Conservation (phyloP, 1,140 invertebrate genomes). For the Micrasema minimum region DNA sequence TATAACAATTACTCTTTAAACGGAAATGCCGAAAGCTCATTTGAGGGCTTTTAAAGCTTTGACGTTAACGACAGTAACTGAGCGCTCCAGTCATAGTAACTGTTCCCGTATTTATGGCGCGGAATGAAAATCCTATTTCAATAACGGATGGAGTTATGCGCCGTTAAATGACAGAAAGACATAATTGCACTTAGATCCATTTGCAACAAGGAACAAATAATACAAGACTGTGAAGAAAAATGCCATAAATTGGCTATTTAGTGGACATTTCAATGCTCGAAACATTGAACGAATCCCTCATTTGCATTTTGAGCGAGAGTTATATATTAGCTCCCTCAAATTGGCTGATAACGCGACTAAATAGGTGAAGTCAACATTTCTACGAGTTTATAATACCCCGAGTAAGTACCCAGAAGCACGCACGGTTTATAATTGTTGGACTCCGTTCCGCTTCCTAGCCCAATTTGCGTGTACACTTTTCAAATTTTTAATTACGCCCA, state of each 20-base stretch:
- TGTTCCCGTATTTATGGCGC: conserved; percentile 27
- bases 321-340: conserved; percentile 37
- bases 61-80: conserved; percentile 40
- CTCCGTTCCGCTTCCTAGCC: conserved; percentile 13
- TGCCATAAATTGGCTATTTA: conserved; percentile 6
- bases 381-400: conserved; percentile 22
- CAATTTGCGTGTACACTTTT: conserved; percentile 23
- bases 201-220: conserved; percentile 25
- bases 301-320: conserved; percentile 39
- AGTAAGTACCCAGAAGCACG: conserved; percentile 23
- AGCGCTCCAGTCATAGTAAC: conserved; percentile 32
- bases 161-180: conserved; percentile 29
- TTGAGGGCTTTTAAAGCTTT: conserved; percentile 38
- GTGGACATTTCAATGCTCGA: not conserved
- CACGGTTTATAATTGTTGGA: conserved; percentile 12
- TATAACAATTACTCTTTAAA: conserved; percentile 34
- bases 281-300: conserved; percentile 21
- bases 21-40: conserved; percentile 39
- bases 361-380: conserved; percentile 40
- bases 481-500: conserved; percentile 32
- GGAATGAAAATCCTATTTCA: conserved; percentile 37
- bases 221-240: not conserved
- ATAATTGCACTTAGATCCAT: conserved; percentile 35
- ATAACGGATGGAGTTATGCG: conserved; percentile 31
- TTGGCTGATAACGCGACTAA: conserved; percentile 43